phyloP scores from a whole-genome alignment of 2,113 vertebrate species.

The Taurulus bubalis region DNA sequence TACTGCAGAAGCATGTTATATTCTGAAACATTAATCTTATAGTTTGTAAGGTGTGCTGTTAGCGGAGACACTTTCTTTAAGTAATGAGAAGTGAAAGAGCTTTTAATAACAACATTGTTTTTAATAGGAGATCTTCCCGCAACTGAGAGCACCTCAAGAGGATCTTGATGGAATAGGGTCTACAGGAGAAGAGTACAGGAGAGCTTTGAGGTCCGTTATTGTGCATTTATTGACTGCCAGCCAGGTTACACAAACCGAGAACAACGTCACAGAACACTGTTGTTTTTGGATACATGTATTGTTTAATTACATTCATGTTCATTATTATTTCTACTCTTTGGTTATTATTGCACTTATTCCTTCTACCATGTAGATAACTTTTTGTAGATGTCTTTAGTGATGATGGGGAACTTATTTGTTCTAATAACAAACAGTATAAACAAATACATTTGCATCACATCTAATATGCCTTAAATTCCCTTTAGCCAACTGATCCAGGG shows the following conservation, averaged over 20 bases:
- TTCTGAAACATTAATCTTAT: not conserved
- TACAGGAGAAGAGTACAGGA: constrained; percentile 78
- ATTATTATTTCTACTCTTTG: not conserved
- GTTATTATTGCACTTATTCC: not conserved
- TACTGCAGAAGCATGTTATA: not conserved
- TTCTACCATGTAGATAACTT: not conserved
- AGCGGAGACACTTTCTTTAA: not conserved
- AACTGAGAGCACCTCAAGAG: constrained; percentile 63
- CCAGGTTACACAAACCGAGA: not conserved
- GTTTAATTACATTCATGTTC: not conserved
- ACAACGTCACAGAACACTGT: not conserved
- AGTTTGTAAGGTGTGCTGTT: not conserved
- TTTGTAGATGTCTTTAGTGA: not conserved
- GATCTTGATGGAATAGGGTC: constrained; percentile 76
- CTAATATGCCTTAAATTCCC: constrained; percentile 34
- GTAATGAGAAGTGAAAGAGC: not conserved
- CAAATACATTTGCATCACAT: not conserved
- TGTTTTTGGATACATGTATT: not conserved
- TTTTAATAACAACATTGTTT: constrained; percentile 3
- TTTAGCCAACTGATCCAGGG: constrained; percentile 80
- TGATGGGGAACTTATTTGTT: not conserved
- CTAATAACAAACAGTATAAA: not conserved
- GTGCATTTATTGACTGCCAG: not conserved
- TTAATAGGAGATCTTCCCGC: constrained; percentile 70
- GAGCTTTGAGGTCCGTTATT: constrained; percentile 68